Conservation (phyloP, 35 echinoderm and acorn worm genomes). For the Acanthaster planci region DNA sequence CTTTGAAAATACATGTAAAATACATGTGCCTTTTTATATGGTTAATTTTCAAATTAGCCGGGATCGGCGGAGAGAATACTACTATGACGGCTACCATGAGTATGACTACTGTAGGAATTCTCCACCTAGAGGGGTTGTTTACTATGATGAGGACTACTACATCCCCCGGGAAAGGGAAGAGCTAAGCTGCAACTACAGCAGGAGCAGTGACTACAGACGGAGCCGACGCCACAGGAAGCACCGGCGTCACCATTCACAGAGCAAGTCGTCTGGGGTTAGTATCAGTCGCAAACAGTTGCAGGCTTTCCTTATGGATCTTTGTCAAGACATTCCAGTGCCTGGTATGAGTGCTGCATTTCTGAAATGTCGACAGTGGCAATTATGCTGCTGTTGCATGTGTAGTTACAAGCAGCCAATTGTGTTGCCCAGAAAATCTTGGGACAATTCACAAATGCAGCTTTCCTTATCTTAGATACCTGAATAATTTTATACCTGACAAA, state of each 20-base stretch:
- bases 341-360: background rate
- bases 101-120: constrained; percentile 33
- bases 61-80: constrained; percentile 41
- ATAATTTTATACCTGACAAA: background rate
- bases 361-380: background rate
- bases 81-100: constrained; percentile 7
- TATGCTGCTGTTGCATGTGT: background rate
- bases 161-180: constrained; percentile 18
- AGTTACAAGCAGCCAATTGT: background rate
- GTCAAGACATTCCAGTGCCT: background rate
- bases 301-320: background rate
- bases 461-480: background rate
- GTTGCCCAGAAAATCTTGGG: background rate
- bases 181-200: constrained; percentile 9
- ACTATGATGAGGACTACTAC: constrained; percentile 30
- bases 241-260: constrained; percentile 32
- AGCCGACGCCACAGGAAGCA: constrained; percentile 23
- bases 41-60: constrained; percentile 21
- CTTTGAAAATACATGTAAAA: too few species aligned
- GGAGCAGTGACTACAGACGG: constrained; percentile 25
- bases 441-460: constrained; percentile 10
- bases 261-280: constrained; percentile 47
- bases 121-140: constrained; percentile 1
- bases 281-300: background rate
- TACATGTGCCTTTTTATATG: background rate